Conservation (phyloP, 2,797 vertebrate genomes). For the Huso huso region DNA sequence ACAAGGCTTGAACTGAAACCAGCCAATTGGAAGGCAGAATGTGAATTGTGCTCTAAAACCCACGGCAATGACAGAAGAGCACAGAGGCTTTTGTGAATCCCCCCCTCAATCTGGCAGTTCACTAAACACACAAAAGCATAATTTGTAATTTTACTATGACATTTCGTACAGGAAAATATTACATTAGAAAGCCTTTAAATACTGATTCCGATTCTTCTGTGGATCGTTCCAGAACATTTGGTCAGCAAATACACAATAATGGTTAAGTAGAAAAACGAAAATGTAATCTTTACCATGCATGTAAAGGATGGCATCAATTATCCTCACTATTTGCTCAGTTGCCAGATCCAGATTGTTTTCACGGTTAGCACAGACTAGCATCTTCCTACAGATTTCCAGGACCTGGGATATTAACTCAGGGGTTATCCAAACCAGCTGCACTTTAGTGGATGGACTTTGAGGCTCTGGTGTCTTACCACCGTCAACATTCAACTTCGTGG, state of each 20-base stretch:
- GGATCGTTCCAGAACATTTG: background rate
- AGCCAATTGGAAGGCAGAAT: conserved; percentile 53
- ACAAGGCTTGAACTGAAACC: conserved; percentile 58
- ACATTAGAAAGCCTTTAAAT: background rate
- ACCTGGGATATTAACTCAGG: conserved; percentile 58
- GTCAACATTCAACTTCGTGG: background rate
- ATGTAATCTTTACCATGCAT: conserved; percentile 64
- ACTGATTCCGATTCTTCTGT: too few species aligned
- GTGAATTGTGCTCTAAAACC: conserved; percentile 65
- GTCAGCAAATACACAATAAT: background rate
- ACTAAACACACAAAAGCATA: conserved; percentile 42
- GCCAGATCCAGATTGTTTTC: conserved; percentile 44
- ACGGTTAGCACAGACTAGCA: conserved; percentile 53
- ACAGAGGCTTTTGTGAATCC: conserved; percentile 64
- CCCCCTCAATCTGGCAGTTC: conserved; percentile 50
- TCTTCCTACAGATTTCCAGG: conserved; percentile 63
- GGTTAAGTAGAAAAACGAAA: background rate
- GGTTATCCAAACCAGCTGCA: conserved; percentile 66
- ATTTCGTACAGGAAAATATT: background rate
- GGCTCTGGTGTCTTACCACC: conserved; percentile 7
- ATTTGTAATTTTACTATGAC: background rate
- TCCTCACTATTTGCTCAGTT: conserved; percentile 58
- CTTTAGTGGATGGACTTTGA: background rate
- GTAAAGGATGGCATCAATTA: conserved; percentile 80
- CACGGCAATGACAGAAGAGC: conserved; percentile 83